Evolutionary conservation across 1,140 invertebrate genomes (phyloP).

Genomic region (Drosophila orosa): DNA sequence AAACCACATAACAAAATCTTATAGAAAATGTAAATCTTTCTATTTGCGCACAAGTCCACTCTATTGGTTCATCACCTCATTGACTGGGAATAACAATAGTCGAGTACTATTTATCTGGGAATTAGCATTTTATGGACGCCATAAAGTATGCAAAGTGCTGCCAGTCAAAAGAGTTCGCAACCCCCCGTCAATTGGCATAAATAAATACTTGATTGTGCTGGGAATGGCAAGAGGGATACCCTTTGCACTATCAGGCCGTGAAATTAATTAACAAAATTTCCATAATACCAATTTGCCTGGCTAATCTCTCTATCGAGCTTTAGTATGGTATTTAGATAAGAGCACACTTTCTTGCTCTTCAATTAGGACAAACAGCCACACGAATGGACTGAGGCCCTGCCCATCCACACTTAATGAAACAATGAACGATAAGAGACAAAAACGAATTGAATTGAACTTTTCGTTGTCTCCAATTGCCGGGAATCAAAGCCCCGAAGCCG

Average conservation of each 20-base stretch:
- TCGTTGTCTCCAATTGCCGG: constrained; percentile 44
- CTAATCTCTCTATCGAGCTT: constrained; percentile 34
- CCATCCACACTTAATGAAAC: constrained; percentile 43
- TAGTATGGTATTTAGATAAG: constrained; percentile 27
- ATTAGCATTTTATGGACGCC: constrained; percentile 30
- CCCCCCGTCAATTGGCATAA: constrained; percentile 34
- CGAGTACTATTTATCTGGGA: constrained; percentile 6
- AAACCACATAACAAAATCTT: no score
- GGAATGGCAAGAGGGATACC: not conserved
- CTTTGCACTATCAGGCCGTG: constrained; percentile 16
- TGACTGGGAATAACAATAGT: not conserved
- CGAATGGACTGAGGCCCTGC: not conserved
- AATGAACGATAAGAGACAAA: constrained; percentile 50
- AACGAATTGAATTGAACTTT: constrained; percentile 44
- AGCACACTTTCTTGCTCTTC: constrained; percentile 17
- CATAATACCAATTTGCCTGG: constrained; percentile 46
- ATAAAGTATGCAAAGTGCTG: constrained; percentile 17
- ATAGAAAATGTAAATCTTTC: not conserved
- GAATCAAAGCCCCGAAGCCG: constrained; percentile 31
- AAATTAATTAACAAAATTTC: constrained; percentile 47
- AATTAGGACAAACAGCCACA: constrained; percentile 12
- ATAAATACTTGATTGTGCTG: constrained; percentile 21
- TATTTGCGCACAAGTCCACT: not conserved
- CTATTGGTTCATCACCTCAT: not conserved
- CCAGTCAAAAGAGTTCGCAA: constrained; percentile 38